Evolutionary conservation across 2,113 vertebrate genomes (phyloP), one percentile per base, ranked within the genome.

Genomic region (Cyprinodon tularosa): DNA sequence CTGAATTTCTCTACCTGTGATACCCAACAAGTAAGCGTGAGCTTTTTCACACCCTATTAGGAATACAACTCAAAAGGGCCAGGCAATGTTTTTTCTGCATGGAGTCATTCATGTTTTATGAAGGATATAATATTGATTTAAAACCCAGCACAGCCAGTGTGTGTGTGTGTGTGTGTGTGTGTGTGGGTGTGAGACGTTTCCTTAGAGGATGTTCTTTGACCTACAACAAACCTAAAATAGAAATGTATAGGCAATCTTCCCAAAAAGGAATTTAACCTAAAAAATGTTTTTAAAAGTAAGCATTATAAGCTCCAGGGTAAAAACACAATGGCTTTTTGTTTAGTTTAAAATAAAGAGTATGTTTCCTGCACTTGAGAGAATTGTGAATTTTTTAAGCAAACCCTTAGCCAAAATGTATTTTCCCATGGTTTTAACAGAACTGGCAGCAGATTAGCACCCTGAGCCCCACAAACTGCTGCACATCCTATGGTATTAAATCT

Each of bases 101-200:
- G 83, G 78, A 79, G 80, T 86, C 84, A 85, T 92, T 90, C 86
- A 89, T 88, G 88, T 93, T 93, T 91, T 86, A 93, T 91, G 92
- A 90, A 84, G 80, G 87, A 79, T 77, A 76, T 77, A 84, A 83
- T 92, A 93, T 93, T 90, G 89, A 93, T 93, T 88, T 71, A 72
- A 74, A 78, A 86, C 63, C 63, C 61, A 37, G 69, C 12, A 59
- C 77, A 81, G 80, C 82, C 86, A 81, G 50, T 57, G 50, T 57
- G 50, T 53, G 50, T n/a, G 50, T 15, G 17, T 42, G 3, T 42
- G 50, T 57, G 50, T 53, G 50, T 53, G 50, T 15, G 17, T 42
- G 4, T 42, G 50, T 29, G 76, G 12, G 59, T 40, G 22, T 39
- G 64, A 29, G 62, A 72, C 42, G 73, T 76, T 70, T 63, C 48